Percentiles rank a stretch among this genome's conserved stretches.
phyloP scores from a whole-genome alignment of 2,797 vertebrate genomes.

The Xiphorhynchus erythropygius region DNA sequence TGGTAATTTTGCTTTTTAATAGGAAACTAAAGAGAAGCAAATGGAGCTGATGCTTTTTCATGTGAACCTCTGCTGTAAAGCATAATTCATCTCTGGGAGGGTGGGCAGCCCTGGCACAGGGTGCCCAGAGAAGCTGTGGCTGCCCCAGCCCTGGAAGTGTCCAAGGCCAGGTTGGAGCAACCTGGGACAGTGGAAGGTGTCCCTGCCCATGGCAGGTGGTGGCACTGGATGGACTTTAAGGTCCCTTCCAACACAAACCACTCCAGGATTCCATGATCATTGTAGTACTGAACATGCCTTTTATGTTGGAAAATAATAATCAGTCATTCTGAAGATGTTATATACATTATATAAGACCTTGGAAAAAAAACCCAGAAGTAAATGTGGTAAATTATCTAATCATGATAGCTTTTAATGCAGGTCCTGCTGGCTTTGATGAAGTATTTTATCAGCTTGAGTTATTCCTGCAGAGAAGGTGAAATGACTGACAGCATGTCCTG shows the following conservation, averaged over 20 bases:
- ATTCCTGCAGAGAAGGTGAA: not conserved
- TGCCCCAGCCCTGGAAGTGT: not conserved
- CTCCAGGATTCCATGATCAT: not conserved
- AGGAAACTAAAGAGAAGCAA: not conserved
- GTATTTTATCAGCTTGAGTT: not conserved
- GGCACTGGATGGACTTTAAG: not conserved
- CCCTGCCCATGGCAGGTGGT: not conserved
- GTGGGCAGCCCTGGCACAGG: not conserved
- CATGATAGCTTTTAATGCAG: not conserved
- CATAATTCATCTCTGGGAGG: not conserved
- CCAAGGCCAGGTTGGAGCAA: not conserved
- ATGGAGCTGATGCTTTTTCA: not conserved
- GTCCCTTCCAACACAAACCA: not conserved
- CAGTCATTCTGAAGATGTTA: not conserved
- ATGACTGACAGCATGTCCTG: not conserved
- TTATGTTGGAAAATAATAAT: not conserved
- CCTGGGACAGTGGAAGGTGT: not conserved
- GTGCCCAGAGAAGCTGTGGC: not conserved
- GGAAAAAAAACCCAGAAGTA: not conserved
- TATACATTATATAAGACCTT: not conserved
- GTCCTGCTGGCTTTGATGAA: not conserved
- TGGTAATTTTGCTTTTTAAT: slow-evolving; percentile 30
- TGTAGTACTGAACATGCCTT: not conserved
- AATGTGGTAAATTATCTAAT: not conserved
- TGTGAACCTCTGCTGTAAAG: not conserved